Conservation (phyloP, 2,797 vertebrate species). For the Dallia pectoralis region DNA sequence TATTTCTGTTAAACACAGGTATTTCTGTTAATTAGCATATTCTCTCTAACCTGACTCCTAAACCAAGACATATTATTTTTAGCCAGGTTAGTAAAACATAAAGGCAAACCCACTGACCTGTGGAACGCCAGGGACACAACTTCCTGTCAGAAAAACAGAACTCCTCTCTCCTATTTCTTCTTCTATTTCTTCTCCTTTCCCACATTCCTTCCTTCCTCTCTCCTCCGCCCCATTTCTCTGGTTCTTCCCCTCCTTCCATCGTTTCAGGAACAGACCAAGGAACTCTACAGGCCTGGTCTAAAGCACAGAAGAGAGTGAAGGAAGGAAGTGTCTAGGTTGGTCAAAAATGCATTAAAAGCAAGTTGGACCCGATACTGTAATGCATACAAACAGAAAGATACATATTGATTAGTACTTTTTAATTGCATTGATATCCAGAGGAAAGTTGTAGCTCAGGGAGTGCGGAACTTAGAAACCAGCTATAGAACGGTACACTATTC, state of each 20-base stretch:
- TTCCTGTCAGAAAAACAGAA: constrained; percentile 15
- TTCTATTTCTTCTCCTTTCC: background rate
- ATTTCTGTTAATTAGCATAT: background rate
- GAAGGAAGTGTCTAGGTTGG: background rate
- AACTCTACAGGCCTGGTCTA: constrained; percentile 79
- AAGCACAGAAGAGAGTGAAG: constrained; percentile 22
- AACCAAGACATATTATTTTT: no score
- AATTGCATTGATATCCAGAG: no score
- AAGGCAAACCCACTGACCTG: constrained; percentile 36
- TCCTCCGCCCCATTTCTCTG: background rate
- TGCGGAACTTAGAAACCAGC: no score
- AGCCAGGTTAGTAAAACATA: no score
- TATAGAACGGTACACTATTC: no score
- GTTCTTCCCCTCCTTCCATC: constrained; percentile 41
- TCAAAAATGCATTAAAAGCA: background rate
- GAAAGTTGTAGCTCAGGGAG: no score
- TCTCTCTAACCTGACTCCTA: no score
- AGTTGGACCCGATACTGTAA: no score
- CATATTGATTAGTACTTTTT: no score
- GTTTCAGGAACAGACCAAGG: constrained; percentile 71
- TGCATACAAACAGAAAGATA: background rate
- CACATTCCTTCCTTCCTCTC: background rate
- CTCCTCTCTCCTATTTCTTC: constrained; percentile 16
- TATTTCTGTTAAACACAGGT: no score
- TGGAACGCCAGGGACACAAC: constrained; percentile 9